Evolutionary conservation across 2,888 invertebrate genomes (phyloP).

Genomic region (Lycocerus yunnanus): DNA sequence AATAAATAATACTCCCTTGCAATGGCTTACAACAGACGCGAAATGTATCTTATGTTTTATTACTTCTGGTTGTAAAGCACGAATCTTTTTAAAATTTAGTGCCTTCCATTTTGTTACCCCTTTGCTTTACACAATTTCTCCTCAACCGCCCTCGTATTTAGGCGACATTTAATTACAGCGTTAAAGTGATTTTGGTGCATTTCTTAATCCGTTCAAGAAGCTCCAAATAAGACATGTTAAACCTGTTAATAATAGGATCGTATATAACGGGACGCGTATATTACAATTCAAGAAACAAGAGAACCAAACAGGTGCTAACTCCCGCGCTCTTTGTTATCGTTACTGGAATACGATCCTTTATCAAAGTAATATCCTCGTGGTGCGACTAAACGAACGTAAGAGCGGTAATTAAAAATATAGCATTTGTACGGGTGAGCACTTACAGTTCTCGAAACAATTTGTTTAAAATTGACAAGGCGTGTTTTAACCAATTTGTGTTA

Average conservation of each 20-base stretch:
- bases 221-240: not conserved
- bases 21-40: not conserved
- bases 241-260: not conserved
- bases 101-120: not conserved
- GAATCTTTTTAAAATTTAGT: not conserved
- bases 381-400: not conserved
- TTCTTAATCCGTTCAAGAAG: not conserved
- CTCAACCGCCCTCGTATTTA: not conserved
- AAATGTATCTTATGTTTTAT: not conserved
- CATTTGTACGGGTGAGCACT: not conserved
- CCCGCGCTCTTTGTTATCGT: not conserved
- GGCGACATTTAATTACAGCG: not conserved
- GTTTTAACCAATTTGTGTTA: not conserved
- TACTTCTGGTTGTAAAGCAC: not conserved
- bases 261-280: not conserved
- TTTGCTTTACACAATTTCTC: not conserved
- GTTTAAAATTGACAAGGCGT: not conserved
- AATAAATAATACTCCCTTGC: not conserved
- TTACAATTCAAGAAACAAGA: not conserved
- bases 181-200: not conserved
- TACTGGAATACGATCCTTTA: not conserved
- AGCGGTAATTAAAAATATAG: not conserved
- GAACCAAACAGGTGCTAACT: not conserved
- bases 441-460: not conserved
- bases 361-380: not conserved